Percentiles rank a stretch among this genome's conserved stretches.
These are phyloP conservation scores for Piliocolobus tephrosceles DNA, from an alignment of 2,113 vertebrate genomes.

Conservation along the genomic window DNA sequence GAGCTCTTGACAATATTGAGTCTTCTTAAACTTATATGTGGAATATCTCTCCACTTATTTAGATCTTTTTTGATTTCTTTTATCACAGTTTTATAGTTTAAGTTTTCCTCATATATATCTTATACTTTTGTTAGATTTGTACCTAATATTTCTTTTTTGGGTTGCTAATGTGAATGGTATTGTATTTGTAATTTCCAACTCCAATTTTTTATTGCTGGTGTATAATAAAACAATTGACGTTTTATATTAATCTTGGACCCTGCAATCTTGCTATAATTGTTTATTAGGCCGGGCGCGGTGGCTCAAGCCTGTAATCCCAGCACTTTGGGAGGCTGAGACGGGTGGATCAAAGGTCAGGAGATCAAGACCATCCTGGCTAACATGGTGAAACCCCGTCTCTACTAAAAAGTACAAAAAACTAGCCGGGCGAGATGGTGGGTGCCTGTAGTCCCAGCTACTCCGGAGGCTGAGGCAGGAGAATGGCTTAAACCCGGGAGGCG, in stretches of 20 bases:
- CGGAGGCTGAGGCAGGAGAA: too few relatives aligned
- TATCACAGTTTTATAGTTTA: not conserved
- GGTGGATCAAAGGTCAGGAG: too few relatives aligned
- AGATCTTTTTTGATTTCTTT: not conserved
- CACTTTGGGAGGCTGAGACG: too few relatives aligned
- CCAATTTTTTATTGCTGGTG: slow-evolving; percentile 11
- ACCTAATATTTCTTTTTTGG: not conserved
- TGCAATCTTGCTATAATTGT: not conserved
- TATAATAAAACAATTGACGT: slow-evolving; percentile 1
- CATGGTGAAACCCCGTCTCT: too few relatives aligned
- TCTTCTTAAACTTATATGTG: not conserved
- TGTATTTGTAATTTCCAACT: not conserved
- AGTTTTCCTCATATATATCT: not conserved
- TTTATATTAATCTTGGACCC: not conserved
- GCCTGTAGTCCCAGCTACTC: too few relatives aligned
- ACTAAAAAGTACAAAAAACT: too few relatives aligned
- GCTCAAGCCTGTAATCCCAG: too few relatives aligned
- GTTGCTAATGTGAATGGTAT: not conserved
- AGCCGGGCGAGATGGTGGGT: too few relatives aligned
- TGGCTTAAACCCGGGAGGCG: too few relatives aligned
- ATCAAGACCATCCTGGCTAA: too few relatives aligned
- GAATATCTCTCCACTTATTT: not conserved
- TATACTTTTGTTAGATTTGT: not conserved
- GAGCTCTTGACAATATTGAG: not conserved
- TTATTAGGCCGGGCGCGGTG: not conserved